Conservation (phyloP, 2,888 invertebrate species). For the Meiosimyza platycephala region DNA sequence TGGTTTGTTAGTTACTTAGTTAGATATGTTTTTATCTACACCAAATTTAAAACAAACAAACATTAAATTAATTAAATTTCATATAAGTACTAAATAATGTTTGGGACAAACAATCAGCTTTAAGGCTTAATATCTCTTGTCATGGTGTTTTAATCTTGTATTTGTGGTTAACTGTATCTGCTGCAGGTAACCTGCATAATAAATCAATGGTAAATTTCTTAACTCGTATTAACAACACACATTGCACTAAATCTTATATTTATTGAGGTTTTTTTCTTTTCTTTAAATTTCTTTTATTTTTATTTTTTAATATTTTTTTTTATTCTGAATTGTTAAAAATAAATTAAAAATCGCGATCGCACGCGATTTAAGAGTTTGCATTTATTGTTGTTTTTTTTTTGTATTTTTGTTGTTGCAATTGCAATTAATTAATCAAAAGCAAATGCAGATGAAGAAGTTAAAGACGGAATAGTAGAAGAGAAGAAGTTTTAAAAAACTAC, state of each 20-base stretch:
- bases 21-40: no score
- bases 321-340: background rate
- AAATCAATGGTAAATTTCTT: constrained; percentile 1
- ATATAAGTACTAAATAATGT: no score
- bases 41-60: no score
- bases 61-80: no score
- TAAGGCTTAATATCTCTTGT: no score
- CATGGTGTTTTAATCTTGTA: no score
- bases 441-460: background rate
- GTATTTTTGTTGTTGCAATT: constrained; percentile 1
- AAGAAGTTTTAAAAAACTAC: background rate
- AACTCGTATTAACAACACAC: background rate
- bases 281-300: constrained; percentile 5
- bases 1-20: no score
- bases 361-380: constrained; percentile 14
- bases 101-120: no score
- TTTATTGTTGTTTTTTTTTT: constrained; percentile 3
- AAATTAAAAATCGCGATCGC: constrained; percentile 16
- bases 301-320: no score
- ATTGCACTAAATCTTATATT: constrained; percentile 2
- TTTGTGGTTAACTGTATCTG: background rate
- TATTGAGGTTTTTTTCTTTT: background rate
- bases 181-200: constrained; percentile 16
- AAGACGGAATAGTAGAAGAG: background rate
- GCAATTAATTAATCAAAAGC: constrained; percentile 27